Evolutionary conservation across 53 echinoderm and acorn worm genomes (phyloP).

Genomic region (Mesocentrotus franciscanus): DNA sequence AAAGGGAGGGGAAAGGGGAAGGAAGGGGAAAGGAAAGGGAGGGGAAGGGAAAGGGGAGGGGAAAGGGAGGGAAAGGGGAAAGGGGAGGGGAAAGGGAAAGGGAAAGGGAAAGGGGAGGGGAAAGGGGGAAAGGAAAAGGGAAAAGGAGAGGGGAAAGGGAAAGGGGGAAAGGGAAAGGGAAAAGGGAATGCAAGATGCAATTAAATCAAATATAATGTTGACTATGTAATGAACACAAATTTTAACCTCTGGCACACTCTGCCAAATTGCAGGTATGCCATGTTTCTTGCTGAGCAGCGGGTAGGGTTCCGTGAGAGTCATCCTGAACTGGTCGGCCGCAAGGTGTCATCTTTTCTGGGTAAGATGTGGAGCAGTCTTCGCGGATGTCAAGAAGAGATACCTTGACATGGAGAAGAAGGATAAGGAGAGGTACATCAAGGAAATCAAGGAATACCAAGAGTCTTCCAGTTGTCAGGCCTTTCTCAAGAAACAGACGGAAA

Average conservation of each 20-base stretch:
- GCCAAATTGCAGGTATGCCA: slow-evolving; percentile 24
- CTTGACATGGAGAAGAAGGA: slow-evolving; percentile 77
- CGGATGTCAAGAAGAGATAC: slow-evolving; percentile 68
- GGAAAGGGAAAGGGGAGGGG: too few relatives aligned
- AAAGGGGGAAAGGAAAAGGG: too few relatives aligned
- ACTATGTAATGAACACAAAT: too few relatives aligned
- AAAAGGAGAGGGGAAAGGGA: too few relatives aligned
- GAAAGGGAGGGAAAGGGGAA: too few relatives aligned
- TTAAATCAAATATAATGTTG: too few relatives aligned
- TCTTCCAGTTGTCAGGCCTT: slow-evolving; percentile 65
- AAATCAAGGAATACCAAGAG: slow-evolving; percentile 87
- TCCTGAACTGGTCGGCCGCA: slow-evolving; percentile 10
- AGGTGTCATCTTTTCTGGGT: slow-evolving; percentile 21
- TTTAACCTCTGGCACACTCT: background rate
- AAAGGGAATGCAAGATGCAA: too few relatives aligned
- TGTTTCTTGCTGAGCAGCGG: slow-evolving; percentile 17
- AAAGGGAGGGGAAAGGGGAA: too few relatives aligned
- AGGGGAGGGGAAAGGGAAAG: too few relatives aligned
- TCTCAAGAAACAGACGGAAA: slow-evolving; percentile 22
- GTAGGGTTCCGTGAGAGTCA: slow-evolving; percentile 23
- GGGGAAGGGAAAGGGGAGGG: too few relatives aligned
- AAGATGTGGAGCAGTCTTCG: slow-evolving; percentile 51
- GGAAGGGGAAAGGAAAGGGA: too few relatives aligned
- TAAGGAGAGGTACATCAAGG: slow-evolving; percentile 87
- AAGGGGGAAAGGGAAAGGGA: too few relatives aligned